phyloP scores from a whole-genome alignment of 2,888 invertebrate species.

The Halocaridina rubra region DNA sequence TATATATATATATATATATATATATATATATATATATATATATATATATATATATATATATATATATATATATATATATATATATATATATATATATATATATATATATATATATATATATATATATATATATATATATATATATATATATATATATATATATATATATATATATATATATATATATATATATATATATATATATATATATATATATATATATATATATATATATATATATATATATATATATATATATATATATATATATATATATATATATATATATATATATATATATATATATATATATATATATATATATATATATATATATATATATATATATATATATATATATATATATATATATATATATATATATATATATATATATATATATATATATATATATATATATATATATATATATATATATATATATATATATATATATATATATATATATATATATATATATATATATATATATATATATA shows the following conservation, averaged over 20 bases:
- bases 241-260: not conserved
- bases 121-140: not conserved
- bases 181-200: not conserved
- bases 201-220: not conserved
- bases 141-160: not conserved
- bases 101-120: not conserved
- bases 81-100: not conserved
- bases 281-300: not conserved
- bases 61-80: not conserved
- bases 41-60: not conserved
- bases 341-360: not conserved
- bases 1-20: not conserved
- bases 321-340: not conserved
- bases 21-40: not conserved
- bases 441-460: slow-evolving; percentile 1
- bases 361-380: not conserved
- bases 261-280: not conserved
- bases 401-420: not conserved
- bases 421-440: not conserved
- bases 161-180: not conserved
- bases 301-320: not conserved
- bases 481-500: not conserved
- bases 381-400: not conserved
- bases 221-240: not conserved
- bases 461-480: not conserved